Evolutionary conservation across 2,888 invertebrate genomes (phyloP).

Genomic region (Thecocarcelia acutangulata): DNA sequence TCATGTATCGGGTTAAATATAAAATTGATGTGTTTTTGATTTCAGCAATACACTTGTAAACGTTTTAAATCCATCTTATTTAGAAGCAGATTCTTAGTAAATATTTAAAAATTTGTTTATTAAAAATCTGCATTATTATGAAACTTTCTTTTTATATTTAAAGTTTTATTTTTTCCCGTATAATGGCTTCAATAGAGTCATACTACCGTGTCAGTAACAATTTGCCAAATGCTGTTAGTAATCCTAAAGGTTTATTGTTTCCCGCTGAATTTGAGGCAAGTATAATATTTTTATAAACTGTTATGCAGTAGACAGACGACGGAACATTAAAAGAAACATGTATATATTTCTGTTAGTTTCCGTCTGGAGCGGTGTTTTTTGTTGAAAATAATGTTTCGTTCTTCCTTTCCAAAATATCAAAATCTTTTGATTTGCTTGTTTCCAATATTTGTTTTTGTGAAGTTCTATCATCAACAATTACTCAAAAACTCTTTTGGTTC

Average conservation of each 20-base stretch:
- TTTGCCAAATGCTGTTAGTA: constrained; percentile 80
- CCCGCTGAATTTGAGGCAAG: constrained; percentile 71
- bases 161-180: constrained; percentile 85
- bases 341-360: no score
- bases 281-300: background rate
- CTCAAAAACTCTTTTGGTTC: no score
- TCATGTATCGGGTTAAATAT: background rate
- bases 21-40: constrained; percentile 65
- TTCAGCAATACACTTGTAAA: constrained; percentile 85
- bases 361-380: no score
- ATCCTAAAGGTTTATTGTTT: constrained; percentile 82
- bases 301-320: no score
- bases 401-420: no score
- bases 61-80: constrained; percentile 85
- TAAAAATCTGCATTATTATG: background rate
- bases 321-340: no score
- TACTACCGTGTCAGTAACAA: constrained; percentile 85
- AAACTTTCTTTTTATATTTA: constrained; percentile 53
- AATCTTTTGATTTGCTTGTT: no score
- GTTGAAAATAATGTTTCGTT: no score
- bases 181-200: constrained; percentile 85
- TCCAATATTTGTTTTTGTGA: no score
- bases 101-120: background rate
- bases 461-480: no score
- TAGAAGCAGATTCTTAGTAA: constrained; percentile 92